Conservation (phyloP, 2,113 vertebrate genomes). For the Pardalotus punctatus region DNA sequence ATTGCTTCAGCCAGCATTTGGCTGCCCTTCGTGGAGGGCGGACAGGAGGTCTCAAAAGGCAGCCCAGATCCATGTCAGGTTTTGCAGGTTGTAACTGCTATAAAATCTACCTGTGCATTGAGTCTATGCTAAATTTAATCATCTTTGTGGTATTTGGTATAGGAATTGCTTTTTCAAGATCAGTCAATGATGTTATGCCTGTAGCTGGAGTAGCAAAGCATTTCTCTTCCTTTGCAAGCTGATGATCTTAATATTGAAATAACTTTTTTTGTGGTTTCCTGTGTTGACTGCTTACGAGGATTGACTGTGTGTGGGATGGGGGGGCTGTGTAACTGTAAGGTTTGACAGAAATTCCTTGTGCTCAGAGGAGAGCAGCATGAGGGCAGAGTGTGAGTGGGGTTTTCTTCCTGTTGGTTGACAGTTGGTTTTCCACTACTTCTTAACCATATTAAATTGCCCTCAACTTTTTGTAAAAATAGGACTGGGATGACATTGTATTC, state of each 20-base stretch:
- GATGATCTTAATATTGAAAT: not conserved
- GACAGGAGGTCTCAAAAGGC: not conserved
- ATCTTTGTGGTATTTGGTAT: not conserved
- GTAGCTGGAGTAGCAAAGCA: not conserved
- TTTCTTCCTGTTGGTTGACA: not conserved
- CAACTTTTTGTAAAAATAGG: not conserved
- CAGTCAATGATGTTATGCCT: not conserved
- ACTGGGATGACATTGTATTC: not conserved
- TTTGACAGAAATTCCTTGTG: not conserved
- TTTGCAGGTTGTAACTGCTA: not conserved
- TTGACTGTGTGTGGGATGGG: not conserved
- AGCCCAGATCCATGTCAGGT: not conserved
- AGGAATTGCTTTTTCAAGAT: not conserved
- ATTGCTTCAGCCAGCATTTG: not conserved
- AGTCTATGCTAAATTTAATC: not conserved
- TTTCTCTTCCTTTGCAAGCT: not conserved
- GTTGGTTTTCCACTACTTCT: not conserved
- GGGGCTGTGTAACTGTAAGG: not conserved
- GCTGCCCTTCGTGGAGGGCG: not conserved
- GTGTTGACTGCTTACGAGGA: not conserved
- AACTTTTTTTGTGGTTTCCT: not conserved
- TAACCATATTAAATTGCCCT: not conserved
- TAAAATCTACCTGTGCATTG: not conserved
- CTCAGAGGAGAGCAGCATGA: not conserved
- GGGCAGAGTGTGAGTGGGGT: not conserved